Base-by-base conservation (phyloP, 2,888 invertebrate species). In the Ichneumoninae sp. region DNA sequence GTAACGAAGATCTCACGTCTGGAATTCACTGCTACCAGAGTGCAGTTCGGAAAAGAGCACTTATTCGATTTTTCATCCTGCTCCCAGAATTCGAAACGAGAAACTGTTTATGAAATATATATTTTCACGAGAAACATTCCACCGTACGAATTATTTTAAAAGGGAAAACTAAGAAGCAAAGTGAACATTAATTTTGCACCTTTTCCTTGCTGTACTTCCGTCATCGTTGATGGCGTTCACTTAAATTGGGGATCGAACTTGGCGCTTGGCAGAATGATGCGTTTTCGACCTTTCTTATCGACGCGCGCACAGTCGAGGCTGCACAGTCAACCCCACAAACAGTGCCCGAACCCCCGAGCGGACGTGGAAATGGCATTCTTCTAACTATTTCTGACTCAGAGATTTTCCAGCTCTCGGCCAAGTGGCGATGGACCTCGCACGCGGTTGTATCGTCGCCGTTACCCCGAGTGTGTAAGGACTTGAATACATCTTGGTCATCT, bases 341-440 rank as follows among this genome's bases (percentile, higher is more conserved):
- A 57, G 44, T 40, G 57, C 19, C 26, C 79, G 79, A 79, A 40
- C 65, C 72, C 76, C 71, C 22, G 60, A 44, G 81, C 78, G 79
- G 71, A 69, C 75, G 70, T 69, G 47, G 66, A 71, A 77, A 80
- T 77, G 83, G 70, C 80, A 86, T 81, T 86, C 79, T 72, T 76
- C 80, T 44, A 81, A 85, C 85, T 87, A 87, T 85, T 87, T 87
- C 85, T 86, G 87, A 86, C 85, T 85, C 72, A 70, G 60, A 83
- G 72, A 75, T 78, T 78, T 76, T 52, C 57, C 52, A 75, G 54
- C 33, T 68, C 75, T 50, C 60, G 65, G 83, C 74, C 80, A 65
- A 50, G 68, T 33, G 77, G 72, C 62, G 44, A 22, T 50, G 57
- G 7, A 47, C 44, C 60, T 57, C 71, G 65, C 50, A 66, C 69